These are phyloP conservation scores for Paramormyrops kingsleyae DNA, from an alignment of 2,113 vertebrate genomes.

Conservation along the genomic window DNA sequence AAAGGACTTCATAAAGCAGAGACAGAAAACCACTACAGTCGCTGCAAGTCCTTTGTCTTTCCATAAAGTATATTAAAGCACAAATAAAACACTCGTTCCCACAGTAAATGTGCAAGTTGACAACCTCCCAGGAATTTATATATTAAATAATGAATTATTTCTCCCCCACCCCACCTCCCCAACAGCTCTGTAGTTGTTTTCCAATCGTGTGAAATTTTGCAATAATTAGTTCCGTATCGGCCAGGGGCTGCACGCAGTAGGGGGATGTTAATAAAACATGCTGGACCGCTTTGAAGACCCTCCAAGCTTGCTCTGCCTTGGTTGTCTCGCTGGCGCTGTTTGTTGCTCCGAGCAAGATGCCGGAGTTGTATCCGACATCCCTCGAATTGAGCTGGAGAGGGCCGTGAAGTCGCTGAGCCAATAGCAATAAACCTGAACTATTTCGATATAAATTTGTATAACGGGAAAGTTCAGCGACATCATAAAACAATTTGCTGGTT, in stretches of 20 bases:
- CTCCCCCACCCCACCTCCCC: constrained; percentile 1
- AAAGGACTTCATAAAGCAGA: constrained; percentile 40
- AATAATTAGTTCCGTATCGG: constrained; percentile 28
- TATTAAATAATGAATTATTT: constrained; percentile 18
- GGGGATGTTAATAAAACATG: not conserved
- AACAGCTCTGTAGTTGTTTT: not conserved
- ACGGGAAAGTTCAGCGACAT: constrained; percentile 11
- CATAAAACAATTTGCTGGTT: constrained; percentile 16
- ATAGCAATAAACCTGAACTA: constrained; percentile 11
- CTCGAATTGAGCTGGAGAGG: constrained; percentile 15
- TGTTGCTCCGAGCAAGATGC: not conserved
- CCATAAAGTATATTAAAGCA: constrained; percentile 46
- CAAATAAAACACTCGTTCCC: constrained; percentile 47
- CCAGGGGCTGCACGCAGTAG: not conserved
- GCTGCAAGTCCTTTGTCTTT: constrained; percentile 35
- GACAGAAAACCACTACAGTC: constrained; percentile 44
- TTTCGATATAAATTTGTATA: constrained; percentile 20
- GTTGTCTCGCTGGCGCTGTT: not conserved
- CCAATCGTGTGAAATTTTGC: constrained; percentile 26
- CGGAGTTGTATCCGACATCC: not conserved
- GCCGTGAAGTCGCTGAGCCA: not conserved
- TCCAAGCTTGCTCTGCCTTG: not conserved
- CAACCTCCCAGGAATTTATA: constrained; percentile 36
- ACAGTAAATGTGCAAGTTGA: constrained; percentile 40
- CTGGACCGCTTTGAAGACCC: not conserved